Evolutionary conservation across 2,888 invertebrate species (phyloP), one percentile per base, ranked within the genome.

Genomic region (Conops quadrifasciatus): DNA sequence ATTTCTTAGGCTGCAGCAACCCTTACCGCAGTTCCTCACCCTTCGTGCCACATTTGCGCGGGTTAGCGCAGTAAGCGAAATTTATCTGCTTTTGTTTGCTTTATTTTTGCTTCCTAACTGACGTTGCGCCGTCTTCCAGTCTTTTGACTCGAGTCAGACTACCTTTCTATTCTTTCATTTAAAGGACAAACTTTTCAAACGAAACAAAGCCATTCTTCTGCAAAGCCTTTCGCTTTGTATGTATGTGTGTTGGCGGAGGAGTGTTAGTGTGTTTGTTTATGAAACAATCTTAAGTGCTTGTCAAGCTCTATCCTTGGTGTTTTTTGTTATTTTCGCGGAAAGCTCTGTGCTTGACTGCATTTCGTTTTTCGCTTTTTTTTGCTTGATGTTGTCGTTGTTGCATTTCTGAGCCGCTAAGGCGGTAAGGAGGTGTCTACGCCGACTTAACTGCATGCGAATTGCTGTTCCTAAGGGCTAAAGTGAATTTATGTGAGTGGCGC

Each of bases 1-100:
- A n/a, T n/a, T n/a, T n/a, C n/a, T n/a, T n/a, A n/a, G n/a, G n/a
- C n/a, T n/a, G n/a, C n/a, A n/a, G n/a, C n/a, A n/a, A n/a, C n/a
- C n/a, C n/a, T n/a, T n/a, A n/a, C n/a, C n/a, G n/a, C n/a, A n/a
- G n/a, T n/a, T n/a, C n/a, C n/a, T n/a, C n/a, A n/a, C n/a, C n/a
- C n/a, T n/a, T n/a, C n/a, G n/a, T n/a, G n/a, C n/a, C n/a, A n/a
- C n/a, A n/a, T n/a, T n/a, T n/a, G n/a, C n/a, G n/a, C n/a, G n/a
- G n/a, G n/a, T n/a, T n/a, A n/a, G n/a, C n/a, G n/a, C n/a, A n/a
- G n/a, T n/a, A n/a, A n/a, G 21, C 16, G 76, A 78, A 79, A 77
- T 79, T 80, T 80, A 79, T 81, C 79, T 78, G 78, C 78, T 80
- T 80, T 81, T 81, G 81, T 80, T 82, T 83, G 80, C 81, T 82